phyloP scores from a whole-genome alignment of 2,888 invertebrate species.

The Pachliopta kotzebuea region DNA sequence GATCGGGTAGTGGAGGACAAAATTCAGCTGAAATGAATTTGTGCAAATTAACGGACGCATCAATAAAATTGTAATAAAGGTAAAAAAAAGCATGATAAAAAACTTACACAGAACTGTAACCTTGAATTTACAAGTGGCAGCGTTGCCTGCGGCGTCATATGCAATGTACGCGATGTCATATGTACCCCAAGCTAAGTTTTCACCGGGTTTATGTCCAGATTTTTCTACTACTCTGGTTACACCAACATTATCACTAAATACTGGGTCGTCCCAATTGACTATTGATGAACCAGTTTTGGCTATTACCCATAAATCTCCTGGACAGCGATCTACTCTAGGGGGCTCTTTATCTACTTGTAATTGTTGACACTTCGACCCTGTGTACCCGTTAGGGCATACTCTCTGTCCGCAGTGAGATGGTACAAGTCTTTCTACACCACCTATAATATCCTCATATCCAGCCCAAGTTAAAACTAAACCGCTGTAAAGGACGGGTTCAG shows the following conservation, averaged over 20 bases:
- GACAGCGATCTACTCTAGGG: slow-evolving; percentile 93
- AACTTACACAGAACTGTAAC: slow-evolving; percentile 92
- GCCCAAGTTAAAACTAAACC: slow-evolving; percentile 95
- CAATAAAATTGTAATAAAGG: not conserved
- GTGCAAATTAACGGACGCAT: slow-evolving; percentile 2
- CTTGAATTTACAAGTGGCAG: slow-evolving; percentile 94
- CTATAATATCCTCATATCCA: slow-evolving; percentile 93
- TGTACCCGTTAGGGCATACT: slow-evolving; percentile 92
- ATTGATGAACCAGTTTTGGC: slow-evolving; percentile 94
- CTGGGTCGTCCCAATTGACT: slow-evolving; percentile 95
- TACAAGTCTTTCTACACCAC: slow-evolving; percentile 94
- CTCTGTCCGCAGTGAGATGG: slow-evolving; percentile 96
- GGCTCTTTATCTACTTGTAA: slow-evolving; percentile 91
- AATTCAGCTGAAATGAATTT: slow-evolving; percentile 88
- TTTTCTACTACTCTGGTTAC: slow-evolving; percentile 89
- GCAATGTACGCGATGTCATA: slow-evolving; percentile 97
- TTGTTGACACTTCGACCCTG: slow-evolving; percentile 91
- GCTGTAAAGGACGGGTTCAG: slow-evolving; percentile 93
- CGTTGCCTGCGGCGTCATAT: slow-evolving; percentile 94
- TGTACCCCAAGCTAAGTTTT: slow-evolving; percentile 94
- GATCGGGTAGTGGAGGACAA: slow-evolving; percentile 93
- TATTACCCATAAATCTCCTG: slow-evolving; percentile 96
- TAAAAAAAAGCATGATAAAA: not conserved
- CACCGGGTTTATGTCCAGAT: slow-evolving; percentile 92
- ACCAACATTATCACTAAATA: slow-evolving; percentile 93